These are phyloP conservation scores for Amphipyra tragopoginis DNA, from an alignment of 2,888 invertebrate genomes.

Conservation along the genomic window DNA sequence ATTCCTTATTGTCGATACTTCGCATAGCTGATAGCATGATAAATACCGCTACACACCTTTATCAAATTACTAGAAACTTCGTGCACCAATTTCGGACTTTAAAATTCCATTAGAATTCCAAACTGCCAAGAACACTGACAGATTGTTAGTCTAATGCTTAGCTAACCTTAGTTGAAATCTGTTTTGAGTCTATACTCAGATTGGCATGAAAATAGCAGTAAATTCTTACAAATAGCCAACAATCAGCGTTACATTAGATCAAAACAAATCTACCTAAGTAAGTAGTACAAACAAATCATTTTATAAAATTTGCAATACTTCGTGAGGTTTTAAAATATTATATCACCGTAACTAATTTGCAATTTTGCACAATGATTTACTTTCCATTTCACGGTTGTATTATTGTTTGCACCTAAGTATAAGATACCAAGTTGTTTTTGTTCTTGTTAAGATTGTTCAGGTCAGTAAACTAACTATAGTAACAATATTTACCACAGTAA, in stretches of 20 bases:
- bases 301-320: conserved; percentile 49
- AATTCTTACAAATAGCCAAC: conserved; percentile 41
- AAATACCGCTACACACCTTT: no score
- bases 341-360: conserved; percentile 55
- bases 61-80: no score
- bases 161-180: conserved; percentile 28
- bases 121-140: conserved; percentile 32
- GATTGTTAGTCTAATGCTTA: conserved; percentile 21
- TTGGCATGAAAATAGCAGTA: conserved; percentile 36
- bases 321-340: conserved; percentile 54
- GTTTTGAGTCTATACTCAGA: conserved; percentile 40
- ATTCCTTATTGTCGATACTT: no score
- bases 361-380: conserved; percentile 55
- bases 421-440: conserved; percentile 26
- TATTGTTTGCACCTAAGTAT: conserved; percentile 40
- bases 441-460: conserved; percentile 8
- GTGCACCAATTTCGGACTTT: background rate
- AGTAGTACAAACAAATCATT: conserved; percentile 40
- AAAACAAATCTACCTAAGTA: conserved; percentile 42
- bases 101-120: conserved; percentile 21
- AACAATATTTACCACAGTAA: no score
- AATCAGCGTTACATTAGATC: conserved; percentile 44
- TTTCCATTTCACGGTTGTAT: conserved; percentile 64
- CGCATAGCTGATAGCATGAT: no score
- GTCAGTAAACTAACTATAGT: conserved; percentile 20